Evolutionary conservation across 2,888 invertebrate genomes (phyloP).

Genomic region (Hypomecis atomaria): DNA sequence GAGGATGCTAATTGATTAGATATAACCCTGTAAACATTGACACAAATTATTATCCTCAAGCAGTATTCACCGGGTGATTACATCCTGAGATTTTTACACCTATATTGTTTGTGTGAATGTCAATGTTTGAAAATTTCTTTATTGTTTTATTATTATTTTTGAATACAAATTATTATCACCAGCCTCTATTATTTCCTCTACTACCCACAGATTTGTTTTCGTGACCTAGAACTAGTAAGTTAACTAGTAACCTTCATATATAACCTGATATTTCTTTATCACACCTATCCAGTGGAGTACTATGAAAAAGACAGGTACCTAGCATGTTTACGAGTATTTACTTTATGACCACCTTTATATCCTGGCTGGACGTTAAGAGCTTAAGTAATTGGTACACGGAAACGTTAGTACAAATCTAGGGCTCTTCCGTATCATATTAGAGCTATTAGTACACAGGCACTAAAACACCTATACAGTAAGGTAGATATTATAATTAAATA

Average conservation of each 20-base stretch:
- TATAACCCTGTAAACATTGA: too few species aligned
- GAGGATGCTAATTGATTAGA: too few species aligned
- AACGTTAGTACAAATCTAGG: conserved; percentile 4
- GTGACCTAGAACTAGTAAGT: not conserved
- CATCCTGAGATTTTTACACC: too few species aligned
- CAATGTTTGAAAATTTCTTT: too few species aligned
- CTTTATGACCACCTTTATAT: conserved; percentile 26
- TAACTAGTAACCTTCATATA: not conserved
- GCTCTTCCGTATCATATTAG: not conserved
- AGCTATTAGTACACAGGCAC: not conserved
- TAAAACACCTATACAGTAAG: too few species aligned
- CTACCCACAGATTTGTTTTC: not conserved
- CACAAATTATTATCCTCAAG: too few species aligned
- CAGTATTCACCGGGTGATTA: too few species aligned
- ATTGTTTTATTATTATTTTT: too few species aligned
- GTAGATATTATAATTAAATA: too few species aligned
- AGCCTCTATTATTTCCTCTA: too few species aligned
- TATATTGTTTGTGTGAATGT: too few species aligned
- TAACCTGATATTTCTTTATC: conserved; percentile 4
- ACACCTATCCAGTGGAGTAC: conserved; percentile 2
- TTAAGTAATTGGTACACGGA: conserved; percentile 30
- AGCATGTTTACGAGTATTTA: conserved; percentile 26
- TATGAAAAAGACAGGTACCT: not conserved
- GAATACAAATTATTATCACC: too few species aligned
- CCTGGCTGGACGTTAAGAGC: conserved; percentile 24